These are phyloP conservation scores for Misgurnus mizolepis DNA, from an alignment of 2,113 vertebrate species.

Conservation along the genomic window DNA sequence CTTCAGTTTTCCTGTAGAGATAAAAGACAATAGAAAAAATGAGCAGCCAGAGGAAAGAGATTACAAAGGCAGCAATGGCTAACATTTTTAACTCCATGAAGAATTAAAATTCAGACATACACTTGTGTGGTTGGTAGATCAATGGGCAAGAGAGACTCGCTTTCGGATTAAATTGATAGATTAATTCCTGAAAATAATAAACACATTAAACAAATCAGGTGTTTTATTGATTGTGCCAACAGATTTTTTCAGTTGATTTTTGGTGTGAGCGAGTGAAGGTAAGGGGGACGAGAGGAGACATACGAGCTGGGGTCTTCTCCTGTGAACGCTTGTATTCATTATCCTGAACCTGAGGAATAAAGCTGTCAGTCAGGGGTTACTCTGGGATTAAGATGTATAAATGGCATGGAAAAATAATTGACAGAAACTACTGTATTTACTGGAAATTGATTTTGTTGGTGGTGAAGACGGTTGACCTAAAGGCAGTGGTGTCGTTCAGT, in stretches of 20 bases:
- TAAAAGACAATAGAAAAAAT: background rate
- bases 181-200: constrained; percentile 66
- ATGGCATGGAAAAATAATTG: no score
- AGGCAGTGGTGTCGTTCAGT: no score
- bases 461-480: constrained; percentile 76
- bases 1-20: constrained; percentile 84
- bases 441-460: constrained; percentile 88
- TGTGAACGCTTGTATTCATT: constrained; percentile 86
- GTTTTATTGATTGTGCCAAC: constrained; percentile 32
- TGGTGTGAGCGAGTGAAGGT: constrained; percentile 57
- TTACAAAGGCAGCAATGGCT: background rate
- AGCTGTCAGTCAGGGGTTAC: no score
- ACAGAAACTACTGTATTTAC: constrained; percentile 63
- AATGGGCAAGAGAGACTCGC: constrained; percentile 90
- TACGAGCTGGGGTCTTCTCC: constrained; percentile 87
- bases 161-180: constrained; percentile 89
- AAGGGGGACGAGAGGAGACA: constrained; percentile 69
- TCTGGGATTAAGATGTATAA: no score
- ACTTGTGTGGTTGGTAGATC: constrained; percentile 88
- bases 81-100: background rate
- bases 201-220: constrained; percentile 25
- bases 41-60: background rate
- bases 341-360: constrained; percentile 65
- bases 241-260: constrained; percentile 62
- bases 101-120: constrained; percentile 63